Conservation (phyloP, 2,888 invertebrate species). For the Lasius platythorax region DNA sequence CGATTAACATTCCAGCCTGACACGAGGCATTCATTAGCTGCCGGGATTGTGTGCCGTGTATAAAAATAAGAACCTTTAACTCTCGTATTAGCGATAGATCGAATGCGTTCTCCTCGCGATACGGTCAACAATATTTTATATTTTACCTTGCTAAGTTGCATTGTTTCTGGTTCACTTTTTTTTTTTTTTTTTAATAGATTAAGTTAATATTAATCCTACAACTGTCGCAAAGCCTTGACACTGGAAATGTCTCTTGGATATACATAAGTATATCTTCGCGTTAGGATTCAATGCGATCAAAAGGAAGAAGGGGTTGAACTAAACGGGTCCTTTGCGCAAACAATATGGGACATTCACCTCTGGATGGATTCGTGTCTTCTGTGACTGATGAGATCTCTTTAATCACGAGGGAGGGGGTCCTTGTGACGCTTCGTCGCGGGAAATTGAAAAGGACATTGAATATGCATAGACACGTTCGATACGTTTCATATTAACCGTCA, state of each 20-base stretch:
- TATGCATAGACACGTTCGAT: constrained; percentile 81
- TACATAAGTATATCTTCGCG: constrained; percentile 77
- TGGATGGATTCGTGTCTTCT: constrained; percentile 74
- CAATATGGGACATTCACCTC: constrained; percentile 65
- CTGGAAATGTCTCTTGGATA: not conserved
- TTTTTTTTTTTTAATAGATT: not conserved
- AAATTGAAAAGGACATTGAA: constrained; percentile 65
- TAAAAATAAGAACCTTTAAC: constrained; percentile 61
- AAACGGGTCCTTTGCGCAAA: constrained; percentile 79
- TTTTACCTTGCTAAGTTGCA: not conserved
- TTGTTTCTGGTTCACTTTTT: not conserved
- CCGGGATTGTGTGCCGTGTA: constrained; percentile 62
- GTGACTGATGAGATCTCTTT: constrained; percentile 84
- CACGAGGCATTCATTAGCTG: constrained; percentile 74
- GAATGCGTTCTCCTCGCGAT: constrained; percentile 32
- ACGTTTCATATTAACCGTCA: constrained; percentile 73
- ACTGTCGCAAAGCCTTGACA: constrained; percentile 1
- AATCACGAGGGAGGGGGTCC: constrained; percentile 80
- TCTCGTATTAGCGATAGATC: constrained; percentile 47
- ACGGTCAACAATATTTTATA: not conserved
- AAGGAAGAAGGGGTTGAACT: constrained; percentile 66
- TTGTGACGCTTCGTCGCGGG: constrained; percentile 66
- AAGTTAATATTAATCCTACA: constrained; percentile 17
- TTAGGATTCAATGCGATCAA: constrained; percentile 63
- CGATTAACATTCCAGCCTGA: constrained; percentile 77